Evolutionary conservation across 2,888 invertebrate species (phyloP).

Genomic region (Drosophila picticornis): DNA sequence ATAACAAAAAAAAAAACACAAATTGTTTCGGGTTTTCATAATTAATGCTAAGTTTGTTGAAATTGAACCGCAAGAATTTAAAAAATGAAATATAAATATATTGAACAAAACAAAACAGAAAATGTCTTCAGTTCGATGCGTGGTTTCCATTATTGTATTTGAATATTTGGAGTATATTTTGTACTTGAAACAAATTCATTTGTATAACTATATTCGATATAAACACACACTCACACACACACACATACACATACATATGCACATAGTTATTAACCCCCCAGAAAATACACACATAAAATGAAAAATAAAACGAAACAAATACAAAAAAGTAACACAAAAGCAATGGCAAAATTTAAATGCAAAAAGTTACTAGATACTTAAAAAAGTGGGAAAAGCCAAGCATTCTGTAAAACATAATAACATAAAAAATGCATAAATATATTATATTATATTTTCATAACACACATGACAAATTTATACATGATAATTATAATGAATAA

Average conservation of each 20-base stretch:
- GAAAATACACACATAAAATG: constrained; percentile 11
- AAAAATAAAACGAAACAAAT: constrained; percentile 30
- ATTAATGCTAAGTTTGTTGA: constrained; percentile 70
- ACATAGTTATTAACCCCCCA: constrained; percentile 19
- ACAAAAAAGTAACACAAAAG: constrained; percentile 38
- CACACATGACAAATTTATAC: constrained; percentile 81
- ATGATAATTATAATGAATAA: constrained; percentile 47
- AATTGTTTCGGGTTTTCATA: constrained; percentile 61
- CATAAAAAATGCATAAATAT: constrained; percentile 73
- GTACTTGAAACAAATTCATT: constrained; percentile 69
- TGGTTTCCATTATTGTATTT: constrained; percentile 72
- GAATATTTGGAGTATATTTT: constrained; percentile 53
- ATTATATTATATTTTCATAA: constrained; percentile 79
- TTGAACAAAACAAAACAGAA: constrained; percentile 29
- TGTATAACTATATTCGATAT: constrained; percentile 61
- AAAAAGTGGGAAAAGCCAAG: constrained; percentile 66
- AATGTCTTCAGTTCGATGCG: constrained; percentile 76
- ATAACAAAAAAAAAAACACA: constrained; percentile 3
- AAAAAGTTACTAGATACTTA: constrained; percentile 74
- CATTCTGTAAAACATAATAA: constrained; percentile 78
- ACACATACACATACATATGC: constrained; percentile 18
- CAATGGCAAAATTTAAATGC: constrained; percentile 71
- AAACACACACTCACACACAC: constrained; percentile 35
- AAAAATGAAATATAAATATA: constrained; percentile 9
- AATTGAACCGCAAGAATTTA: constrained; percentile 67